Base-by-base conservation (phyloP, 1,140 invertebrate species). In the Cotesia vestalis region DNA sequence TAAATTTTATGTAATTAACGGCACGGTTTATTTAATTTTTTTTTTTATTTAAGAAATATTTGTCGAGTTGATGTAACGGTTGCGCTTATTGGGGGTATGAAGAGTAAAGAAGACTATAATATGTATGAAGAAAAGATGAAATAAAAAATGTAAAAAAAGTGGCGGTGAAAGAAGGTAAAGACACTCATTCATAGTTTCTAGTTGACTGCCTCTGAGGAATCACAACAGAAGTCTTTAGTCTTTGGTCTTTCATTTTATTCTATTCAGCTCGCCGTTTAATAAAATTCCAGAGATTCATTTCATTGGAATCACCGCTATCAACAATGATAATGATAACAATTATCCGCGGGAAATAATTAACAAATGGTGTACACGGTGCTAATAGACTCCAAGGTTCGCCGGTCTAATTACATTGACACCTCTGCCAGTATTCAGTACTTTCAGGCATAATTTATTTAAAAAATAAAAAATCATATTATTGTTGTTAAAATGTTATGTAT, bases 21-120 rank as follows among this genome's bases (percentile, higher is more conserved):
- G 27, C 27, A 27, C 27, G 3, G 27, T 27, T 27, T 27, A 27
- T 3, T 14, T 14, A 55, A 38, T 40, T 59, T 74, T 34, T 63
- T 51, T 27, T 59, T 73, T 67, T 78, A 79, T 79, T 73, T 67
- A 73, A 72, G 75, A 81, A 81, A 79, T 79, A 79, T 80, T 80
- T 80, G 75, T 80, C 61, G 73, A 80, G 52, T 75, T 75, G 69
- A 69, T 69, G 59, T 77, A 79, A 80, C 77, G 71, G 77, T 36
- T 11, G 20, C 4, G 4, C 9, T 9, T 6, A 14, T n/a, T 5
- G 57, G 20, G 20, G 14, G 57, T 59, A 5, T 11, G 57, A 59
- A n/a, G 12, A 14, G 1, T 55, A n/a, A n/a, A n/a, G n/a, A 14
- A 14, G 53, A 55, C 9, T 14, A n/a, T 55, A 69, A 69, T n/a